Evolutionary conservation across 2,113 vertebrate genomes (phyloP).

Genomic region (Crotalus helleri): DNA sequence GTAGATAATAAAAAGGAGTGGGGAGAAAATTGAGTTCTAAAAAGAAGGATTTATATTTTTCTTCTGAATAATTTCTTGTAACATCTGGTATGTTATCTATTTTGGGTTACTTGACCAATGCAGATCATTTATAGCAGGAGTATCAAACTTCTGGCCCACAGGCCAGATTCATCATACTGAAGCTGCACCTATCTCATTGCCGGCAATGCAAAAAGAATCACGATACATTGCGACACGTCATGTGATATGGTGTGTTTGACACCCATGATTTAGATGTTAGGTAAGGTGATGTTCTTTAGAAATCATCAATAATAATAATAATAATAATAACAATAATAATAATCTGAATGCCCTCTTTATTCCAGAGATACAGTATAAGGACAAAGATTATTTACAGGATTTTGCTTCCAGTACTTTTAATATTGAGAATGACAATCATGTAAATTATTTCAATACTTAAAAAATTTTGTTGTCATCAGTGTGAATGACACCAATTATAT

Average conservation of each 20-base stretch:
- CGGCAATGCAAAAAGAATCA: too few species aligned
- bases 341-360: not conserved
- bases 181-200: too few species aligned
- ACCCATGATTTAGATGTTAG: not conserved
- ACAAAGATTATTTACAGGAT: not conserved
- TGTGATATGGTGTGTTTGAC: too few species aligned
- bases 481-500: conserved; percentile 2
- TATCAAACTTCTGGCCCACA: too few species aligned
- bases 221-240: too few species aligned
- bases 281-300: not conserved
- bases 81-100: not conserved
- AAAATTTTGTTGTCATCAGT: not conserved
- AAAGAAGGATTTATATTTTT: not conserved
- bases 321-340: not conserved
- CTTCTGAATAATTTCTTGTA: not conserved
- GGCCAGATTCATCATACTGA: too few species aligned
- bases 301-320: not conserved
- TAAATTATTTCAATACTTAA: not conserved
- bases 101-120: not conserved
- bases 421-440: not conserved
- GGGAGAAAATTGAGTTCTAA: not conserved
- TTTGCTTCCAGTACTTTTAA: not conserved
- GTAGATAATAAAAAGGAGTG: not conserved
- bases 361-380: not conserved
- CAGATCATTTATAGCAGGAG: not conserved